phyloP scores from a whole-genome alignment of 2,113 vertebrate genomes.

The Lamprotornis superbus region DNA sequence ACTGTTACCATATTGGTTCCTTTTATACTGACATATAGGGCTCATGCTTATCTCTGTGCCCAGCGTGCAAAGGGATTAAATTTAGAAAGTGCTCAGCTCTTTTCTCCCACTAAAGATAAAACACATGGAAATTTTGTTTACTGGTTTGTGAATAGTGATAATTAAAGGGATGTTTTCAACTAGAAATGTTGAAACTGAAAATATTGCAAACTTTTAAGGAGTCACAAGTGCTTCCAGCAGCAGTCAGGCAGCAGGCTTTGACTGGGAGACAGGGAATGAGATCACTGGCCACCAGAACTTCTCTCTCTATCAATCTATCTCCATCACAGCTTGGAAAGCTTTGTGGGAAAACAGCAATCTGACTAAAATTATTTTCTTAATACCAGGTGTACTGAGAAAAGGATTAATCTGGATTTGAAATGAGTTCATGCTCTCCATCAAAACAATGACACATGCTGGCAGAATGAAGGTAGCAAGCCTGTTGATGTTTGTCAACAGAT shows the following conservation, averaged over 20 bases:
- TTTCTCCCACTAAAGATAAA: conserved; percentile 14
- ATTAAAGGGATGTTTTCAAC: neutral
- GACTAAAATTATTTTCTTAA: neutral
- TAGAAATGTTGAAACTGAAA: neutral
- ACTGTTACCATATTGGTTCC: neutral
- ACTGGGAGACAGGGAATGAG: neutral
- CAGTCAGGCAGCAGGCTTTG: neutral
- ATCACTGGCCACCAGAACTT: neutral
- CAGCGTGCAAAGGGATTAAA: neutral
- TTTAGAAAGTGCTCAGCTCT: conserved; percentile 5
- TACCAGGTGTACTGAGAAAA: neutral
- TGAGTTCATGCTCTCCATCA: neutral
- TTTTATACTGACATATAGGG: neutral
- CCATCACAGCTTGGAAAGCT: neutral
- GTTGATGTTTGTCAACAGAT: conserved; percentile 12
- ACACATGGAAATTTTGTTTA: conserved; percentile 3
- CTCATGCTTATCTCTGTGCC: conserved; percentile 19
- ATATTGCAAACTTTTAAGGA: neutral
- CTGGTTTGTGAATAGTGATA: neutral
- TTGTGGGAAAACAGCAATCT: neutral
- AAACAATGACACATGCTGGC: neutral
- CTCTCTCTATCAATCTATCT: neutral
- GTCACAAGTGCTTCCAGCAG: neutral
- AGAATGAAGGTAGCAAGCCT: neutral
- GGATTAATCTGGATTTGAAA: neutral